Evolutionary conservation across 2,113 vertebrate species (phyloP).

Genomic region (Orycteropus afer): DNA sequence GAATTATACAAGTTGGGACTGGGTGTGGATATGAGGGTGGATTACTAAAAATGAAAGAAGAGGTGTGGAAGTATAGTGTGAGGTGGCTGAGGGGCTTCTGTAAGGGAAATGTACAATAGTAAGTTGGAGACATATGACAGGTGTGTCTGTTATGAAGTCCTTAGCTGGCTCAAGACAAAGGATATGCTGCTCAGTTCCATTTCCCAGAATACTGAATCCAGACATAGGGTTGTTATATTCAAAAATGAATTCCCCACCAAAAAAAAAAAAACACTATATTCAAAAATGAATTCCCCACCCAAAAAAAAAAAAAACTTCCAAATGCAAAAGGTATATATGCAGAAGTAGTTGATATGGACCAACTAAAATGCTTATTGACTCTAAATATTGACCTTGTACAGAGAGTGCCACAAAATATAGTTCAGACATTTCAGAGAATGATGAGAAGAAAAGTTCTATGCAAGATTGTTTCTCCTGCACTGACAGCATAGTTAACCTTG

Average conservation of each 20-base stretch:
- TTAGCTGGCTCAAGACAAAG: not conserved
- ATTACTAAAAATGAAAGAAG: not conserved
- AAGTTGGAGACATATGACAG: not conserved
- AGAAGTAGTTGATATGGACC: no score
- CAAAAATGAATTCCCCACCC: no score
- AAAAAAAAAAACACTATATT: no score
- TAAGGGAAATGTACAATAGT: no score
- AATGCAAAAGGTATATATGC: not conserved
- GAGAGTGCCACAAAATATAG: not conserved
- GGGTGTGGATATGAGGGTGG: no score
- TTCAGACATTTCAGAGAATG: not conserved
- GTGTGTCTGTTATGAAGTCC: not conserved
- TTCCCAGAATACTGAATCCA: not conserved
- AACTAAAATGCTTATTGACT: not conserved
- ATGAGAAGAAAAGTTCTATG: not conserved
- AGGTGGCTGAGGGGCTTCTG: not conserved
- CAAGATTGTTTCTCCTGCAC: not conserved
- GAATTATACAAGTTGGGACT: not conserved
- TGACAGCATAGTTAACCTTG: not conserved
- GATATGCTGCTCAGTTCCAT: accelerated
- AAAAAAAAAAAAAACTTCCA: not conserved
- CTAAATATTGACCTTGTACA: not conserved
- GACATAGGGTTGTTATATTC: not conserved
- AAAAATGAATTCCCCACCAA: not conserved
- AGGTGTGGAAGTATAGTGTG: accelerated